A percentile compares a stretch with the other conserved stretches of the same genome.
Evolutionary conservation across 2,113 vertebrate genomes (phyloP).

Genomic region (Amphilophus citrinellus): DNA sequence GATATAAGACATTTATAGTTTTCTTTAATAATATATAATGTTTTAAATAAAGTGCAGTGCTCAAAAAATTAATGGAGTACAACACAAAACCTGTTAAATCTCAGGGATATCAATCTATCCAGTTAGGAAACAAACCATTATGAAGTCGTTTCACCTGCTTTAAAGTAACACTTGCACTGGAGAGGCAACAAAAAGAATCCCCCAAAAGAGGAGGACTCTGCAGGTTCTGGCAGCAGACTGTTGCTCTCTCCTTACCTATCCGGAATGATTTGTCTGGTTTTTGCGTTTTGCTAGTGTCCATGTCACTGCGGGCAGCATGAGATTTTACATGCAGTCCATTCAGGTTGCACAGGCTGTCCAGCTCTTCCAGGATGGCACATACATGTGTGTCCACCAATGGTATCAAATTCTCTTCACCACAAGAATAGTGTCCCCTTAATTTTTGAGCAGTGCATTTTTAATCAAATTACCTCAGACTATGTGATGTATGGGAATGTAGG

Average conservation of each 20-base stretch:
- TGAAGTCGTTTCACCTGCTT: neutral
- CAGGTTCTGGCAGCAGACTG: neutral
- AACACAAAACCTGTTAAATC: too few relatives aligned
- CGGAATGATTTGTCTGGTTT: neutral
- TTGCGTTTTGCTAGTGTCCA: neutral
- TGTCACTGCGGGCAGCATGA: neutral
- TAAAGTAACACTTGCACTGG: neutral
- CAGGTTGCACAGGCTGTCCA: too few relatives aligned
- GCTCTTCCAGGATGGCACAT: neutral
- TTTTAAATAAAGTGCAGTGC: too few relatives aligned
- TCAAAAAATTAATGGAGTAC: too few relatives aligned
- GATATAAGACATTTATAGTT: neutral
- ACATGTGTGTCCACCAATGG: neutral
- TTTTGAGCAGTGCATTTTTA: neutral
- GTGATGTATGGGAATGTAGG: too few relatives aligned
- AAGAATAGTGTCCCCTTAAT: neutral
- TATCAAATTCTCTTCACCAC: neutral
- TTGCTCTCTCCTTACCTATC: rapidly evolving
- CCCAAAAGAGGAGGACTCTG: neutral
- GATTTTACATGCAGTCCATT: neutral
- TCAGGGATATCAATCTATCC: neutral
- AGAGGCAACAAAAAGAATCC: neutral
- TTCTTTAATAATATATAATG: too few relatives aligned
- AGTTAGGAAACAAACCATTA: slow-evolving; percentile 2
- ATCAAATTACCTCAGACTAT: too few relatives aligned